Percentiles rank a stretch among this genome's conserved stretches.
phyloP scores from a whole-genome alignment of 2,888 invertebrate species.

The Epiblema foenella region DNA sequence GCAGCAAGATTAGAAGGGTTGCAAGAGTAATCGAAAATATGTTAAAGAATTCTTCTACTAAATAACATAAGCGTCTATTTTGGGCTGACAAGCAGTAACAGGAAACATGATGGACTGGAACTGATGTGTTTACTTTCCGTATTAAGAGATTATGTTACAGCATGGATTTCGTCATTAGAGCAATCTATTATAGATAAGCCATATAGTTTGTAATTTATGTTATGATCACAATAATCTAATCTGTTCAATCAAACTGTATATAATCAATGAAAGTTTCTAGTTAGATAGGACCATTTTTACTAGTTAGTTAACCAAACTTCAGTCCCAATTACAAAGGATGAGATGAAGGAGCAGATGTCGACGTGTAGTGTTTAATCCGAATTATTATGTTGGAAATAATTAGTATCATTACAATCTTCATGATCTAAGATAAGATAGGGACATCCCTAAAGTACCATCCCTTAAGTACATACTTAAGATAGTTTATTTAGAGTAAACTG shows the following conservation, averaged over 20 bases:
- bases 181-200: background rate
- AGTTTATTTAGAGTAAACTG: background rate
- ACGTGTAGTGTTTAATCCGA: too few relatives aligned
- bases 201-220: too few relatives aligned
- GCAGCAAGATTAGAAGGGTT: background rate
- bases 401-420: too few relatives aligned
- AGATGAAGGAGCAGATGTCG: too few relatives aligned
- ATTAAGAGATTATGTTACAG: conserved; percentile 29
- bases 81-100: background rate
- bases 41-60: too few relatives aligned
- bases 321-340: too few relatives aligned
- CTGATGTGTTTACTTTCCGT: conserved; percentile 19
- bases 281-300: background rate
- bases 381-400: too few relatives aligned
- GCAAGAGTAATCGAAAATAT: background rate
- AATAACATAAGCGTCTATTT: background rate
- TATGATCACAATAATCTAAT: too few relatives aligned
- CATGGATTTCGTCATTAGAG: conserved; percentile 6
- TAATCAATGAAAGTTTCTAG: background rate
- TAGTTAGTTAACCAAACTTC: too few relatives aligned
- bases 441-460: too few relatives aligned
- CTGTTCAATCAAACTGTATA: too few relatives aligned
- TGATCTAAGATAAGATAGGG: background rate
- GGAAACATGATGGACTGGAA: conserved; percentile 9
- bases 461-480: too few relatives aligned